Evolutionary conservation across 2,888 invertebrate genomes (phyloP).

Genomic region (Dicranocentrus wangi): DNA sequence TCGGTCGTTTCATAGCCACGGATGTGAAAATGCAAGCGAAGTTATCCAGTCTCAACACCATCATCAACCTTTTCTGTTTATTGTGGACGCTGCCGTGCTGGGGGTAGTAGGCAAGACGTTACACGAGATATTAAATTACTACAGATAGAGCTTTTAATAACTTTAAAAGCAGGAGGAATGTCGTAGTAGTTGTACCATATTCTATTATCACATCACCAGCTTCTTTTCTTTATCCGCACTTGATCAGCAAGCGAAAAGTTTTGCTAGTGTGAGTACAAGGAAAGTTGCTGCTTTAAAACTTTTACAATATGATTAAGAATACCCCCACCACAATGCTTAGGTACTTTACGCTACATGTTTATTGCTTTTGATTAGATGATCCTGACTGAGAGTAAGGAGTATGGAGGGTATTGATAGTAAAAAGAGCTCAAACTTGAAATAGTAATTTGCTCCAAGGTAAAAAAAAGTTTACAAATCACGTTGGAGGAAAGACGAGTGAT

Average conservation of each 20-base stretch:
- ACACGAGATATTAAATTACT: background rate
- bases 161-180: background rate
- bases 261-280: too few species aligned
- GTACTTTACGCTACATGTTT: background rate
- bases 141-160: background rate
- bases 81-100: too few species aligned
- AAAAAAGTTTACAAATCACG: too few species aligned
- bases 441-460: too few species aligned
- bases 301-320: background rate
- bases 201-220: background rate
- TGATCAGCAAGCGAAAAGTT: background rate
- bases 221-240: background rate
- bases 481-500: too few species aligned
- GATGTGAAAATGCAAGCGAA: background rate
- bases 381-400: too few species aligned
- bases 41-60: background rate
- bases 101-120: background rate
- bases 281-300: background rate
- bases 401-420: too few species aligned
- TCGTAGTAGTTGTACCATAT: background rate
- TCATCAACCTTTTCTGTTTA: background rate
- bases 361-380: too few species aligned
- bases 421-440: too few species aligned
- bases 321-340: background rate
- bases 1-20: background rate